phyloP scores from a whole-genome alignment of 2,888 invertebrate genomes.

The Andrena haemorrhoa region DNA sequence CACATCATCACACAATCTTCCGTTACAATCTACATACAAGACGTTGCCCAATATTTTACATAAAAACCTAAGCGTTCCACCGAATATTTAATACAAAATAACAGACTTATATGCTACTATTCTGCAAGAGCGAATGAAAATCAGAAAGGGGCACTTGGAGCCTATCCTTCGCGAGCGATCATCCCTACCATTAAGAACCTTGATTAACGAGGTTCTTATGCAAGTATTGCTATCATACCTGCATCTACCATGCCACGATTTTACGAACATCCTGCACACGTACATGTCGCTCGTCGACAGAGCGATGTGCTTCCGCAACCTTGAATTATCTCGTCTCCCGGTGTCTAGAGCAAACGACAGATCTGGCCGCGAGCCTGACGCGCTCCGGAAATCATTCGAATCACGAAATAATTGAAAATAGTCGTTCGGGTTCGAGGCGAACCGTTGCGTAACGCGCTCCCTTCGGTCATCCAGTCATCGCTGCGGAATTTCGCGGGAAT shows the following conservation, averaged over 20 bases:
- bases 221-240: background rate
- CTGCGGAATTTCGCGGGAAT: slow-evolving; percentile 43
- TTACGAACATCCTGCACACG: background rate
- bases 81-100: no score
- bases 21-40: no score
- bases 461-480: slow-evolving; percentile 34
- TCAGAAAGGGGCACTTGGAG: no score
- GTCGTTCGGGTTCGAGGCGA: slow-evolving; percentile 32
- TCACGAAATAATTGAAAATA: slow-evolving; percentile 59
- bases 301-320: slow-evolving; percentile 52
- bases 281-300: background rate
- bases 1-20: no score
- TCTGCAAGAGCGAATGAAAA: no score
- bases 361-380: slow-evolving; percentile 51
- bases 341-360: slow-evolving; percentile 40
- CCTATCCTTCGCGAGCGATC: no score
- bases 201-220: background rate
- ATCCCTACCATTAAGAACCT: no score
- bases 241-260: background rate
- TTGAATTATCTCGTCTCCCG: slow-evolving; percentile 46
- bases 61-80: no score
- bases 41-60: no score
- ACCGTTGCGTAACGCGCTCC: slow-evolving; percentile 40
- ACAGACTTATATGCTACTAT: no score
- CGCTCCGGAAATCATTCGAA: slow-evolving; percentile 55